Base-by-base conservation (phyloP, 2,113 vertebrate genomes). In the Peromyscus polionotus region DNA sequence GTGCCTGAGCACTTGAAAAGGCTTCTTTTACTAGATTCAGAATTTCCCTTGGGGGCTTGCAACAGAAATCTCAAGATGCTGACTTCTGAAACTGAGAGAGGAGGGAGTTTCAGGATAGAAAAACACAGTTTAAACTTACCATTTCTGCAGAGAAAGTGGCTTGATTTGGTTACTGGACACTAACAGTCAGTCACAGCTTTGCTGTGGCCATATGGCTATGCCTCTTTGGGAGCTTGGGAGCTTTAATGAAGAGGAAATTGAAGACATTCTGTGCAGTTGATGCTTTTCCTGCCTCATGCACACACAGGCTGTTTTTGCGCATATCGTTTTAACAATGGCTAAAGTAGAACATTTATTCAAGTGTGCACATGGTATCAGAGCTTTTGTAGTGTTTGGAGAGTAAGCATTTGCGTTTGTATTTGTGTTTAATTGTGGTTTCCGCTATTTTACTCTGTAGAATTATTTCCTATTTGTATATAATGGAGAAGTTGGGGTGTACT, bases 401-500 rank as follows among this genome's bases (percentile, higher is more conserved):
- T 36, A 7, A 65, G 63, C 54, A 57, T 87, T 83, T 73, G 81
- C 65, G 16, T 89, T 81, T 89, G 84, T 81, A 92, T 94, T 63
- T 59, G 57, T 87, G 85, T 63, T 93, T 92, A 42, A 24, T 81
- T 91, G 73, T 85, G 59, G 86, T 65, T 26, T 80, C 54, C 81
- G 28, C n/a, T 54, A 13, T 92, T 89, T 89, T 89, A 80, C 39
- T 83, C 7, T 76, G 42, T 93, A 45, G 70, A 54, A 51, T 75
- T 94, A 92, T 92, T 96, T 93, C 93, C 36, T 89, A 39, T 75
- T 90, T 95, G 63, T 92, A n/a, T 86, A 67, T 79, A 84, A 88
- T 67, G 48, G 75, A 10, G 36, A 54, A 84, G 57, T 93, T 79
- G 87, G 88, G 57, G 80, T 42, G 42, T 45, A 63, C 28, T 77